A percentile compares a stretch with the other conserved stretches of the same genome.
Conservation (phyloP, 2,888 invertebrate genomes). For the Lucinisca nassula region DNA sequence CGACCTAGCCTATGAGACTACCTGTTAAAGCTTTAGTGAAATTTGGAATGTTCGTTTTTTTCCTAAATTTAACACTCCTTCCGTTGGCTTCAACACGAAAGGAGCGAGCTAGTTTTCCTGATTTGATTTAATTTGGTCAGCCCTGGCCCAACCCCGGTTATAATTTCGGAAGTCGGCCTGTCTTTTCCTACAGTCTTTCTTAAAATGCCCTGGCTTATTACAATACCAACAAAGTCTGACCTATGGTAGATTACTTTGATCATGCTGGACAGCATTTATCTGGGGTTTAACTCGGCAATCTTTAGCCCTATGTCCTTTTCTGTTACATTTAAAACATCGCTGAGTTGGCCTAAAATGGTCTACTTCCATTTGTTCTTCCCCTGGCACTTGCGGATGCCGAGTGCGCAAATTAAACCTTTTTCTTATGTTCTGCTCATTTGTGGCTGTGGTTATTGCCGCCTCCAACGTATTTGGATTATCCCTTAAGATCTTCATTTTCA, state of each 20-base stretch:
- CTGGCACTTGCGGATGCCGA: neutral
- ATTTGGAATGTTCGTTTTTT: too few species aligned
- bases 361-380: neutral
- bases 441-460: neutral
- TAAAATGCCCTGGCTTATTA: too few species aligned
- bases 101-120: neutral
- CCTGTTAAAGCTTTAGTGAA: neutral
- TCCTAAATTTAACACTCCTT: neutral
- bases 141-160: neutral
- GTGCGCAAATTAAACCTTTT: neutral
- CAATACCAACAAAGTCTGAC: too few species aligned
- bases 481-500: neutral
- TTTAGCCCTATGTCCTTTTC: neutral
- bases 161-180: neutral
- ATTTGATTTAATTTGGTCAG: neutral
- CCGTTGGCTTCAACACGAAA: neutral
- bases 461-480: too few species aligned
- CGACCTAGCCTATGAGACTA: too few species aligned
- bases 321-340: neutral
- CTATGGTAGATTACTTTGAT: too few species aligned
- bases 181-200: neutral
- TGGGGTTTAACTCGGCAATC: neutral
- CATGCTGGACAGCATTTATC: too few species aligned
- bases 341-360: neutral
- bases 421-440: neutral